Conservation (phyloP, 2,113 vertebrate species). For the Hippolais icterina region DNA sequence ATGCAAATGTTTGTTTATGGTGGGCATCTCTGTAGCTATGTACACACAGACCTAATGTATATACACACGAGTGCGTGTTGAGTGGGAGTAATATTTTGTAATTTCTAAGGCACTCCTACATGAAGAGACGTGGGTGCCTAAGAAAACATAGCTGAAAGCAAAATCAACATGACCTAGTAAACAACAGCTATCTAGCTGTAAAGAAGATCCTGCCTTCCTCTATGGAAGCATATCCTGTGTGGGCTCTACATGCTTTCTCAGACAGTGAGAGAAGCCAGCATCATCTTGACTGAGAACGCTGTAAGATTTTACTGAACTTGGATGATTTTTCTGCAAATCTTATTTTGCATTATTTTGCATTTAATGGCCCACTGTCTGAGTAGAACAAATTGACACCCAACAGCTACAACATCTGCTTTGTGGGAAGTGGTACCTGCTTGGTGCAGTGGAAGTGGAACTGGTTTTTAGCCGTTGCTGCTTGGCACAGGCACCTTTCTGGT, state of each 20-base stretch:
- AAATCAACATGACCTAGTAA: slow-evolving; percentile 60
- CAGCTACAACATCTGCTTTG: not conserved
- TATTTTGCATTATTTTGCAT: not conserved
- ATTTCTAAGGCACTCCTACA: slow-evolving; percentile 48
- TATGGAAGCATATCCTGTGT: not conserved
- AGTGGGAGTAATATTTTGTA: slow-evolving; percentile 60
- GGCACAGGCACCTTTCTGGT: not conserved
- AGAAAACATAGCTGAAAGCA: slow-evolving; percentile 57
- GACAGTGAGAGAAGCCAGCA: fast-evolving
- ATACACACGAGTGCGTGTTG: slow-evolving; percentile 5
- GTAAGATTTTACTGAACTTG: not conserved
- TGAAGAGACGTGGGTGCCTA: slow-evolving; percentile 42
- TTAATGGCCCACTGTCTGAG: not conserved
- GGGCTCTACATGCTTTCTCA: not conserved
- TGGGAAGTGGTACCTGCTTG: not conserved
- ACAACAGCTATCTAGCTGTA: slow-evolving; percentile 39
- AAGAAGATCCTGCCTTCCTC: slow-evolving; percentile 1
- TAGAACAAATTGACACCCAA: not conserved
- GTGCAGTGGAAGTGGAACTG: not conserved
- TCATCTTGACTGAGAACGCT: not conserved
- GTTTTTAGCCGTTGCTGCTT: not conserved
- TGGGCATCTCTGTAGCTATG: slow-evolving; percentile 40
- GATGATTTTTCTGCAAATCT: not conserved
- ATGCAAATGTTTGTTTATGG: slow-evolving; percentile 36
- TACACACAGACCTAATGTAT: slow-evolving; percentile 29